Conservation (phyloP, 2,888 invertebrate species). For the Drosophila suboccidentalis region DNA sequence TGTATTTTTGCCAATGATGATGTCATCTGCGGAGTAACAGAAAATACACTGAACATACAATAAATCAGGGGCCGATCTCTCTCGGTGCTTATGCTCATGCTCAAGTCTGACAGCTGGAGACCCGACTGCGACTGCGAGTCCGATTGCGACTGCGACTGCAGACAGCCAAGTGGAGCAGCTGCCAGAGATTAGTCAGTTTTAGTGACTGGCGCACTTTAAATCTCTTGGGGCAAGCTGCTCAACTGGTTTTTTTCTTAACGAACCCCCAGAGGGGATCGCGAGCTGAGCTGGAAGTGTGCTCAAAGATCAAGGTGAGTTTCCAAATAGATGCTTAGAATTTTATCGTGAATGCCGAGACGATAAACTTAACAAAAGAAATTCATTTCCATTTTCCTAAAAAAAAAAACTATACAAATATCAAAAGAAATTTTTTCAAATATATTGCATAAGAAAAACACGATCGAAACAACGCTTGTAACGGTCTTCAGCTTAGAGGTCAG, state of each 20-base stretch:
- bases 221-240: conserved; percentile 54
- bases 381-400: background rate
- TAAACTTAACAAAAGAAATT: background rate
- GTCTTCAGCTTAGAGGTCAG: conserved; percentile 60
- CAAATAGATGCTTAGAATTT: conserved; percentile 25
- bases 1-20: conserved; percentile 55
- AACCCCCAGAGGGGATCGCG: conserved; percentile 7
- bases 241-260: conserved; percentile 62
- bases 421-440: background rate
- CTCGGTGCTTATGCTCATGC: conserved; percentile 45
- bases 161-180: conserved; percentile 65
- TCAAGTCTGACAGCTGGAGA: conserved; percentile 57
- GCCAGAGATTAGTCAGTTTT: conserved; percentile 77
- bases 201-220: conserved; percentile 62
- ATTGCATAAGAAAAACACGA: conserved; percentile 27
- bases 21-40: conserved; percentile 65
- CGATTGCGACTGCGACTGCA: conserved; percentile 22
- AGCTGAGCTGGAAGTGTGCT: conserved; percentile 23
- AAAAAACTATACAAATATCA: background rate
- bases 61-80: conserved; percentile 70
- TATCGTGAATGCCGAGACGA: background rate
- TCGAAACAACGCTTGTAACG: conserved; percentile 47
- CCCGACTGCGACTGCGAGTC: conserved; percentile 22
- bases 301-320: conserved; percentile 72
- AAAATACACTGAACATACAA: conserved; percentile 31